Evolutionary conservation across 1,140 invertebrate genomes (phyloP), one percentile per base, ranked within the genome.

Genomic region (Musca vetustissima): DNA sequence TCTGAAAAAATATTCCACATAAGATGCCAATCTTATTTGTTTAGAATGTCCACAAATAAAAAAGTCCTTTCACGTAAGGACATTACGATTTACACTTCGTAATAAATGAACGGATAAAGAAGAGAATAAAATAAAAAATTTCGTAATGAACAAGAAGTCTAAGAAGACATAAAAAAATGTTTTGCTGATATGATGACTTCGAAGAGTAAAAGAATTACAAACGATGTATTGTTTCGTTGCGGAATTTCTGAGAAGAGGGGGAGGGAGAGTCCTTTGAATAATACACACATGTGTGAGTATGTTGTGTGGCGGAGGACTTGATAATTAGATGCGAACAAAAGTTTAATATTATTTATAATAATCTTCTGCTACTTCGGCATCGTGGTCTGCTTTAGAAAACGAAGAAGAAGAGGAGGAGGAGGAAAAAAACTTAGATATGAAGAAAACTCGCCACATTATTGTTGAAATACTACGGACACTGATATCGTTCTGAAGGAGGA

Each of bases 261-360:
- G 36, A 43, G 36, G 36, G 11, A 13, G 36, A 43, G 11, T 43
- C 36, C 11, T 43, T 9, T 43, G 36, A 28, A 57, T n/a, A 57
- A n/a, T 57, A 57, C 53, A 57, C 25, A 61, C 28, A 36, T 61
- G 28, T 28, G 3, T 28, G n/a, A n/a, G n/a, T n/a, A n/a, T n/a
- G n/a, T 8, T 28, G 28, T 28, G 28, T 28, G 28, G 3, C 3
- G 3, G 28, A 4, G 8, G 3, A 32, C 43, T n/a, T 61, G 57
- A 61, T 61, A 61, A 61, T 61, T 61, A 61, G 32, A 36, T 36
- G 25, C n/a, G n/a, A 22, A 52, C 17, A 52, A 61, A 61, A 61
- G 57, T 61, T 61, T 61, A 61, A 61, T 61, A 61, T 61, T 61
- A 61, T 61, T 61, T 61, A 61, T 61, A 61, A 61, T 61, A 61